Conservation (phyloP, 2,888 invertebrate genomes). For the Idaea aversata region DNA sequence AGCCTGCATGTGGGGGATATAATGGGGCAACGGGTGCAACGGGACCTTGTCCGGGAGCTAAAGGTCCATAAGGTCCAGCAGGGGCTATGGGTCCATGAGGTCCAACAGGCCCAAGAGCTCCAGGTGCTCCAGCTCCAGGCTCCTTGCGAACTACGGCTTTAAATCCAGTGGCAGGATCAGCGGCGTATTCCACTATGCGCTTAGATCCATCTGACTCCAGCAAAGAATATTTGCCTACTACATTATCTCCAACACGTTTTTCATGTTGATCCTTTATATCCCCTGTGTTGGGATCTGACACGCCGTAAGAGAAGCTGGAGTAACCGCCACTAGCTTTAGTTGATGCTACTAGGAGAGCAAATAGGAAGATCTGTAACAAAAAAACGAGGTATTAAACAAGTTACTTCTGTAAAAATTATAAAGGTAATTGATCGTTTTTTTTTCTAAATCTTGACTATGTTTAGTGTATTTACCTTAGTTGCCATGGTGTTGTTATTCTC, state of each 20-base stretch:
- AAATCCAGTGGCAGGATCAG: constrained; percentile 56
- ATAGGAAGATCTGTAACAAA: constrained; percentile 55
- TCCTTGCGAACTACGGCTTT: constrained; percentile 60
- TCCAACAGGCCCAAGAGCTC: constrained; percentile 27
- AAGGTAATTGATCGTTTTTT: constrained; percentile 5
- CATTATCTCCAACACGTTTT: constrained; percentile 80
- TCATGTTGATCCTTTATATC: constrained; percentile 76
- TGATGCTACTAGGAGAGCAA: constrained; percentile 49
- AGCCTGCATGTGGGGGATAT: background rate
- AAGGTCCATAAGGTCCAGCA: background rate
- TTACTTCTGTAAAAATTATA: background rate
- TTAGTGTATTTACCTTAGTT: constrained; percentile 48
- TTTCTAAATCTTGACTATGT: background rate
- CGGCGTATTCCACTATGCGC: constrained; percentile 79
- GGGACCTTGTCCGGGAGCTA: constrained; percentile 15
- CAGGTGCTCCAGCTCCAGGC: constrained; percentile 39
- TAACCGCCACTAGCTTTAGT: constrained; percentile 47
- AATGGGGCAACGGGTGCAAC: constrained; percentile 13
- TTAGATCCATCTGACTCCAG: constrained; percentile 80
- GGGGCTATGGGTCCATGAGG: constrained; percentile 20
- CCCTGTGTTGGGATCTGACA: constrained; percentile 60
- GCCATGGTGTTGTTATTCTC: constrained; percentile 48
- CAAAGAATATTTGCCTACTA: constrained; percentile 72
- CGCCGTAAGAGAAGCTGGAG: constrained; percentile 61
- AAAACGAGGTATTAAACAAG: constrained; percentile 10